These are phyloP conservation scores for Sebastes oblongus DNA, from an alignment of 2,797 vertebrate species.

Conservation along the genomic window DNA sequence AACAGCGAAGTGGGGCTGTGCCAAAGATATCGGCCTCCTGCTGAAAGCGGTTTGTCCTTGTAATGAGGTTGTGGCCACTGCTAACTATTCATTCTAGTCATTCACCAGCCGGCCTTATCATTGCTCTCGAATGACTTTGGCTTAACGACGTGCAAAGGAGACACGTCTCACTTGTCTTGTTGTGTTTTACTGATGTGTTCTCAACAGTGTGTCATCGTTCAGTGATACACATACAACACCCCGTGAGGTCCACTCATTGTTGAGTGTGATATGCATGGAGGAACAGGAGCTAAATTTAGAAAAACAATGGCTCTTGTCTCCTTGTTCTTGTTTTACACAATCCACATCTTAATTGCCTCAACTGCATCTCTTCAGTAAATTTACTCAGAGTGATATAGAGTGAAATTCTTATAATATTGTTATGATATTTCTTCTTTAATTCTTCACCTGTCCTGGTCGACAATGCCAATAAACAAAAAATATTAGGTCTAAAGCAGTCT, in stretches of 20 bases:
- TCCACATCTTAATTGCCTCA: not conserved
- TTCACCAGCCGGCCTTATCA: slow-evolving; percentile 57
- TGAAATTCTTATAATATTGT: not conserved
- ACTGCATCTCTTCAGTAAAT: not conserved
- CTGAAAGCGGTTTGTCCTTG: slow-evolving; percentile 66
- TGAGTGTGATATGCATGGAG: not conserved
- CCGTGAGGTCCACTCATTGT: not conserved
- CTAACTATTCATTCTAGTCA: slow-evolving; percentile 68
- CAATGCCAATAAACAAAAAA: not conserved
- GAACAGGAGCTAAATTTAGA: not conserved
- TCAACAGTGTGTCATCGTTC: slow-evolving; percentile 23
- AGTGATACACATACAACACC: slow-evolving; percentile 11
- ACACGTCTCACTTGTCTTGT: slow-evolving; percentile 53
- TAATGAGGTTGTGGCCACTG: slow-evolving; percentile 67
- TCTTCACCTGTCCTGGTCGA: not conserved
- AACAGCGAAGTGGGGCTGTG: slow-evolving; percentile 56
- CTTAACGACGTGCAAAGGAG: slow-evolving; percentile 56
- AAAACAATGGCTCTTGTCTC: not conserved
- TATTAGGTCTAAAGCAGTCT: not conserved
- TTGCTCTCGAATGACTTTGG: slow-evolving; percentile 58
- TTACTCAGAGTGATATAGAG: not conserved
- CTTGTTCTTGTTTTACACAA: not conserved
- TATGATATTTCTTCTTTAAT: not conserved
- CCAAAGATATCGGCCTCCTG: slow-evolving; percentile 66
- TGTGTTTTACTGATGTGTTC: slow-evolving; percentile 44